These are phyloP conservation scores for Myotis vivesi DNA, from an alignment of 2,797 vertebrate species.

Conservation along the genomic window DNA sequence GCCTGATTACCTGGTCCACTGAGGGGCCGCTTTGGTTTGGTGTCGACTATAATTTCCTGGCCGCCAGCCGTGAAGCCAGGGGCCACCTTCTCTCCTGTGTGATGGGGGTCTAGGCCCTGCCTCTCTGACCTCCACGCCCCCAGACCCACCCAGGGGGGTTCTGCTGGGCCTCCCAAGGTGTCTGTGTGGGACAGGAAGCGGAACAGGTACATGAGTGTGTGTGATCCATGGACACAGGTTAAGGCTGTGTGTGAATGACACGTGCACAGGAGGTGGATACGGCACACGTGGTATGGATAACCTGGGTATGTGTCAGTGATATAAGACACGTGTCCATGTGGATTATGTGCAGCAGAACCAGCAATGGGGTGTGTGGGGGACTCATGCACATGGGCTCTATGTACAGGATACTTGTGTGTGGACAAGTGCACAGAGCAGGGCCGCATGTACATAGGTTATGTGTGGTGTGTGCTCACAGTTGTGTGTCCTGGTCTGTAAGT, in stretches of 20 bases:
- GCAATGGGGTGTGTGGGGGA: rapidly evolving
- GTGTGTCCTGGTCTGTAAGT: not conserved
- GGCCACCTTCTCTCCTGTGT: slow-evolving; percentile 81
- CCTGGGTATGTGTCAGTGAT: not conserved
- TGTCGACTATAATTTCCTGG: slow-evolving; percentile 94
- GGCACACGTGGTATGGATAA: too few relatives aligned
- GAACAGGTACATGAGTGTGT: not conserved
- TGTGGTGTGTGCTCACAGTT: not conserved
- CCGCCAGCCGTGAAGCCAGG: slow-evolving; percentile 88
- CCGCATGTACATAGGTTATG: not conserved
- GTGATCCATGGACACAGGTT: not conserved
- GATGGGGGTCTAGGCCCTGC: not conserved
- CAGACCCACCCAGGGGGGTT: not conserved
- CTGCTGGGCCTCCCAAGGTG: slow-evolving; percentile 58
- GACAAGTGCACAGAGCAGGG: not conserved
- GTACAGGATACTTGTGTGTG: not conserved
- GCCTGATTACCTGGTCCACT: slow-evolving; percentile 92
- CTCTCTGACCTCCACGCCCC: slow-evolving; percentile 9
- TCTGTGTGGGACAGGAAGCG: not conserved
- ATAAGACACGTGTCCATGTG: not conserved
- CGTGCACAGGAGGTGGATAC: not conserved
- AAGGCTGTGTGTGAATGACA: not conserved
- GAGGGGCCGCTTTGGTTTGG: slow-evolving; percentile 92
- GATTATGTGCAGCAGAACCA: not conserved
- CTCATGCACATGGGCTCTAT: rapidly evolving